phyloP scores from a whole-genome alignment of 2,797 vertebrate species.

The Gallinago stenura region DNA sequence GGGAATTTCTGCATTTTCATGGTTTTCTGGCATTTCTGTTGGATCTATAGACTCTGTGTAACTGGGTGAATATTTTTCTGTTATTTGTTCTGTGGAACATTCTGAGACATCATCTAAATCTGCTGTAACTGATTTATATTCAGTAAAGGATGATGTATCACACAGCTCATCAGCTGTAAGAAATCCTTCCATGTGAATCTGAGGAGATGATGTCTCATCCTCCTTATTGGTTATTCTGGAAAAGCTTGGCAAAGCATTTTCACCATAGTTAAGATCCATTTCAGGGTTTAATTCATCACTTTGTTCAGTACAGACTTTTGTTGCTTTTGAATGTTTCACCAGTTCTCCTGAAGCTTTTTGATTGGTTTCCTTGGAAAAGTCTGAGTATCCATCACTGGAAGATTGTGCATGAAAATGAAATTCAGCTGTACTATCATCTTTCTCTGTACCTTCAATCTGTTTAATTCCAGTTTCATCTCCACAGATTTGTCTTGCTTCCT shows the following conservation, averaged over 20 bases:
- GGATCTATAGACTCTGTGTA: constrained; percentile 80
- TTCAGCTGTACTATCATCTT: constrained; percentile 8
- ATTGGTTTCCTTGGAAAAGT: neutral
- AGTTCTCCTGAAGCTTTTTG: constrained; percentile 44
- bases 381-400: neutral
- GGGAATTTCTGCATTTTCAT: constrained; percentile 82
- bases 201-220: constrained; percentile 26
- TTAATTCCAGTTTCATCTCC: constrained; percentile 34
- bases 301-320: constrained; percentile 16
- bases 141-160: constrained; percentile 33
- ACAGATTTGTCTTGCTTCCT: constrained; percentile 27
- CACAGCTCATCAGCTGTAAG: constrained; percentile 52
- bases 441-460: neutral
- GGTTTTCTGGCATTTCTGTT: constrained; percentile 82
- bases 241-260: constrained; percentile 29
- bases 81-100: constrained; percentile 68
- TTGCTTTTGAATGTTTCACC: constrained; percentile 32
- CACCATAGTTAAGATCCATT: neutral
- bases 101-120: constrained; percentile 67
- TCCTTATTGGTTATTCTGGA: constrained; percentile 35
- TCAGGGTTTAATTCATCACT: constrained; percentile 25
- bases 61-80: constrained; percentile 78
- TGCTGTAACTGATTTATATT: constrained; percentile 30
- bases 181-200: constrained; percentile 19
- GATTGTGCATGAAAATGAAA: neutral